Base-by-base conservation (phyloP, 2,888 invertebrate genomes). In the Bombyx huttoni region DNA sequence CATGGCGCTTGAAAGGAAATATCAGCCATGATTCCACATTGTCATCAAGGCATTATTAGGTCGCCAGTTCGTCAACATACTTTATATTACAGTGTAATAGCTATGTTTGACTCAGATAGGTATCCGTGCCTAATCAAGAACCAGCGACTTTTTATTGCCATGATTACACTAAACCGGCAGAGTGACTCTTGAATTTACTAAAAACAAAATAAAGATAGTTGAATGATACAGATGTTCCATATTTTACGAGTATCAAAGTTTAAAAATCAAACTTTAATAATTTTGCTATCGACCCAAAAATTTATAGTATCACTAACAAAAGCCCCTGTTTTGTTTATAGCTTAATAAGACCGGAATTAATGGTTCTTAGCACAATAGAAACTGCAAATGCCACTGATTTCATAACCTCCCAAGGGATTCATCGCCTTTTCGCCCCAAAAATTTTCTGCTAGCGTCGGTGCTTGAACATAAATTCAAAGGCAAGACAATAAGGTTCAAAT, bases 301-400 rank as follows among this genome's bases (percentile, higher is more conserved):
- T 34, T n/a, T 40, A 12, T 51, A 46, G 13, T 13, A 50, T 24
- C 34, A 9, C 54, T 63, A 73, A 76, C 76, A 78, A 78, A 75
- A 77, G 73, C 68, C 63, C 53, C 64, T 73, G 79, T 82, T 81
- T 85, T 85, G 83, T 85, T 81, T 83, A 78, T 83, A 77, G 78
- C 78, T 81, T 86, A 86, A 78, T 85, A 87, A 86, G 83, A 75
- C 82, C 73, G 81, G 75, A 87, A 85, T 88, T 88, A 88, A 88
- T 88, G 88, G 87, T 82, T 87, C 86, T 73, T 82, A 78, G 74
- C 85, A 88, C 85, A 88, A 88, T 88, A 88, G 91, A 85, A 82
- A 79, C 83, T 91, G 89, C 90, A 91, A 91, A 91, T 91, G 91
- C 91, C 91, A 91, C 88, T 90, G 91, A 90, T 89, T 91, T 89